Evolutionary conservation across 2,113 vertebrate genomes (phyloP), one percentile per base, ranked within the genome.

Genomic region (Spilogale gracilis): DNA sequence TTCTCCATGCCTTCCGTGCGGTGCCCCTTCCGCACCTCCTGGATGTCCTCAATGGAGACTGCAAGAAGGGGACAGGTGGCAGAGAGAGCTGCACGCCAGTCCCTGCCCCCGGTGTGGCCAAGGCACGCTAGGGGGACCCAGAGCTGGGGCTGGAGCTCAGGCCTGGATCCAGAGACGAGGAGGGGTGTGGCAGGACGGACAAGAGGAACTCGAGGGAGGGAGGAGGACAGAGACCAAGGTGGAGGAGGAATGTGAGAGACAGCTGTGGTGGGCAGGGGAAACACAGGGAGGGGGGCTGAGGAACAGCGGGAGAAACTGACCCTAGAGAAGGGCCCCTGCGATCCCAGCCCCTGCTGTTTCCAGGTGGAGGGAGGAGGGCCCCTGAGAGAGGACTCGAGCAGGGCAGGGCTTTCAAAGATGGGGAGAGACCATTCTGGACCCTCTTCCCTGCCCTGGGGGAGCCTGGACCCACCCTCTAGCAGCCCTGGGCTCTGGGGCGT

Each of bases 41-140:
- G 99, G 21, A 99, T 99, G 95, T 99, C 99, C 93, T 99, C 99
- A 0, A 99, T 98, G 97, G 99, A 99, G 98, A 99, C 99, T 99
- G 99, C 61, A 0, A 45, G 58, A 2, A 50, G 21, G 23, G 60
- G 27, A 30, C 0, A 14, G 52, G 30, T 45, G 91, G 9, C 50
- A 89, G 67, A 83, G 50, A 20, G 45, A 54, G 73, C 12, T 5
- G 2, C 91, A 45, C 74, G 79, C 30, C 38, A 73, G 2, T 1
- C 6, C 91, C 71, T 8, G 60, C 18, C 50, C 56, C 54, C 0
- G 12, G 3, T 16, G 1, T 1, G 2, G 8, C 60, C 21, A 45
- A 52, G 84, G 20, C 67, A 14, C 14, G 2, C 58, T 23, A 0
- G 30, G 84, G 63, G 71, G 65, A 52, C 32, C 45, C n/a, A 76